Evolutionary conservation across 1,140 invertebrate genomes (phyloP), one percentile per base, ranked within the genome.

Genomic region (Mya arenaria): DNA sequence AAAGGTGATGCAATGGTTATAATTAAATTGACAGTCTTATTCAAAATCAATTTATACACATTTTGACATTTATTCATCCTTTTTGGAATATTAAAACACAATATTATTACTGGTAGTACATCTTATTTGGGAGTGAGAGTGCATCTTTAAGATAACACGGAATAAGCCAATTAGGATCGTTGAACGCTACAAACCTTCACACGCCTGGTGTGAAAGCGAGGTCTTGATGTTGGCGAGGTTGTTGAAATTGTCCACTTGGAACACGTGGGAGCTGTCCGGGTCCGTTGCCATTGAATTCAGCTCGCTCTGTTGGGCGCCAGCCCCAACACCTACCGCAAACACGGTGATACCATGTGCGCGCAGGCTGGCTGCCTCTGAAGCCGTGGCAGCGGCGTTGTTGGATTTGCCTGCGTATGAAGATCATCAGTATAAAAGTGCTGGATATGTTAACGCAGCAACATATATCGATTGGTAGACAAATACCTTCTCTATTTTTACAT

Each of bases 301-400:
- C 55, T 89, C 87, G 3, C 44, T 34, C 28, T 68, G 48, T 17
- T 84, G 66, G 23, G 75, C 75, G 17, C 81, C 75, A 8, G 55
- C n/a, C 25, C 87, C 87, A 25, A 90, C 84, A 58, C 89, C 89
- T 63, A 90, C 83, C 28, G 85, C 77, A 74, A 89, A 88, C n/a
- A 90, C 82, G 5, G 81, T 90, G 52, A 89, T 84, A 0, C 88
- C 86, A 23, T 23, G 36, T 32, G 77, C 60, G 6, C 74, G 62
- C 6, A 69, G 55, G 34, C 65, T 25, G 8, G 25, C 39, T 1
- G 84, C 84, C 32, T 85, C 73, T 17, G 39, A 52, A 2, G 55
- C 60, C 6, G 84, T 85, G 34, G 79, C 79, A 2, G 63, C 66
- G 2, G 74, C 68, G 34, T 63, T 72, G 63, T 77, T 52, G 0